Percentiles rank a stretch among this genome's conserved stretches.
These are phyloP conservation scores for Encarsia formosa DNA, from an alignment of 2,888 invertebrate genomes.

Conservation along the genomic window DNA sequence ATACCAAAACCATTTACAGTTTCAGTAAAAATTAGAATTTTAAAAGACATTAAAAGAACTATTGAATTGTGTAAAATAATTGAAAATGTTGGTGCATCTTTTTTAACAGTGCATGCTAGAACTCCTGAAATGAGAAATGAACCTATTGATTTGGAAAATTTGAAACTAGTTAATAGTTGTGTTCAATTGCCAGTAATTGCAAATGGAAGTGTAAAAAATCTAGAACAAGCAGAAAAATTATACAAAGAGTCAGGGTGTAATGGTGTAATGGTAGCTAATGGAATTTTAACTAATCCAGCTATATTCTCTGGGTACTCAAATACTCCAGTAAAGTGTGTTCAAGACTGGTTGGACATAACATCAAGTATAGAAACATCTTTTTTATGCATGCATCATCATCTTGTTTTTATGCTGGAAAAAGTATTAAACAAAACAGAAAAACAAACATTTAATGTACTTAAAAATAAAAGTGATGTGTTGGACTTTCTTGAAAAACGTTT, in stretches of 20 bases:
- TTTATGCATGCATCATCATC: constrained; percentile 90
- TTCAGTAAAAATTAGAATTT: constrained; percentile 87
- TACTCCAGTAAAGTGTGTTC: constrained; percentile 75
- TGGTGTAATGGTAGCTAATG: constrained; percentile 91
- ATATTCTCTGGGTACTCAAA: constrained; percentile 69
- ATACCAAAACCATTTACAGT: constrained; percentile 74
- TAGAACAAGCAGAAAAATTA: constrained; percentile 68
- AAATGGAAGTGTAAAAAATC: constrained; percentile 82
- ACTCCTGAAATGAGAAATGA: constrained; percentile 81
- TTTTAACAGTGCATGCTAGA: constrained; percentile 87
- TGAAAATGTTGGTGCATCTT: constrained; percentile 83
- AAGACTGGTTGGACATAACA: constrained; percentile 75
- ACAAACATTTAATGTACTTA: constrained; percentile 73
- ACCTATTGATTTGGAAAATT: constrained; percentile 65
- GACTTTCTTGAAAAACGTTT: constrained; percentile 65
- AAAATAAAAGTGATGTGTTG: constrained; percentile 65
- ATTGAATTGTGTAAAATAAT: constrained; percentile 75
- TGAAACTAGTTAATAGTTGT: constrained; percentile 67
- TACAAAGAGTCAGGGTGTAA: constrained; percentile 65
- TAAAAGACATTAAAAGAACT: constrained; percentile 66
- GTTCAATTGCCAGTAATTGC: constrained; percentile 82
- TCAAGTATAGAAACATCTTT: constrained; percentile 58
- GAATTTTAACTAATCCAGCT: constrained; percentile 85
- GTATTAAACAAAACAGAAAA: constrained; percentile 69
- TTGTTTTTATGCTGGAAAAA: constrained; percentile 92